phyloP scores from a whole-genome alignment of 2,888 invertebrate genomes.

The Empis stercorea region DNA sequence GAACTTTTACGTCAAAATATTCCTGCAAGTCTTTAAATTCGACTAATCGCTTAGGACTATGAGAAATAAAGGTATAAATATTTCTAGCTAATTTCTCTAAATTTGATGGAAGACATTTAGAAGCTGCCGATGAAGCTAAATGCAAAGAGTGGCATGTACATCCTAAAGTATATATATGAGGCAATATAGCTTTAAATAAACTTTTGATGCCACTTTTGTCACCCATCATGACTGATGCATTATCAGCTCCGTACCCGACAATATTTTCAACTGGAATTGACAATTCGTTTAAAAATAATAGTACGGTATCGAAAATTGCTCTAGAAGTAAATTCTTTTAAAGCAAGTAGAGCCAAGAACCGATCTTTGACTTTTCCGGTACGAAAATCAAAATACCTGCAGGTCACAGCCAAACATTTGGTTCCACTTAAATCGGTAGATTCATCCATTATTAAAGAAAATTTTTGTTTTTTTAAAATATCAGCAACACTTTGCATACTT shows the following conservation, averaged over 20 bases:
- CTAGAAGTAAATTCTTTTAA: constrained; percentile 15
- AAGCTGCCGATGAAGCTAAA: constrained; percentile 17
- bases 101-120: constrained; percentile 13
- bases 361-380: background rate
- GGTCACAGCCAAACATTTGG: background rate
- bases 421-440: background rate
- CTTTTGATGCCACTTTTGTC: constrained; percentile 13
- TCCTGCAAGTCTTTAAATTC: constrained; percentile 8
- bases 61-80: background rate
- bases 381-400: background rate
- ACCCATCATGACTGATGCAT: constrained; percentile 18
- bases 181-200: constrained; percentile 12
- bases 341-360: constrained; percentile 4
- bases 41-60: background rate
- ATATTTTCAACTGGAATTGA: constrained; percentile 11
- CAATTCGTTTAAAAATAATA: background rate
- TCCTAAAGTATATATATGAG: constrained; percentile 16
- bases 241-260: constrained; percentile 18
- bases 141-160: constrained; percentile 18
- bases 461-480: background rate
- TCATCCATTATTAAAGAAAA: constrained; percentile 2
- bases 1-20: constrained; percentile 8
- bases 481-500: background rate
- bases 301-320: background rate
- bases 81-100: background rate